phyloP scores from a whole-genome alignment of 1,140 invertebrate genomes.

The Belonocnema kinseyi region DNA sequence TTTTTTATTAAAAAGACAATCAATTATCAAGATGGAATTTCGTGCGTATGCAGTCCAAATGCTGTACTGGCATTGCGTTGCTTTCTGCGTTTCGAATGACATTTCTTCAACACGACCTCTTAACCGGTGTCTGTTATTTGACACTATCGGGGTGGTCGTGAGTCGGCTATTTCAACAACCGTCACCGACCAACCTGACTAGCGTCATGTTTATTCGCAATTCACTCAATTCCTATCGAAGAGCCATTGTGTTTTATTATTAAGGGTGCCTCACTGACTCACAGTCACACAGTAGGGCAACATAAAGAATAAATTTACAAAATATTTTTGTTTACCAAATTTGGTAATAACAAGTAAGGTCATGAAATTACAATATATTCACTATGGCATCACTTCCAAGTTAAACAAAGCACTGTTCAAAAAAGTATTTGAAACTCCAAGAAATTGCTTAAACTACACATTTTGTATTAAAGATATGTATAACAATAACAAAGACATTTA shows the following conservation, averaged over 20 bases:
- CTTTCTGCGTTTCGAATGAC: slow-evolving; percentile 20
- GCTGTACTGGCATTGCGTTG: slow-evolving; percentile 15
- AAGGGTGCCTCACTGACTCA: not conserved
- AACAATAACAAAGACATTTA: too few species aligned
- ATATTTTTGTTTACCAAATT: too few species aligned
- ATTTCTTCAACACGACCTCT: slow-evolving; percentile 28
- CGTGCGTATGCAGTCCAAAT: not conserved
- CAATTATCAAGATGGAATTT: not conserved
- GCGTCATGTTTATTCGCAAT: slow-evolving; percentile 13
- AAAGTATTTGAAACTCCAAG: too few species aligned
- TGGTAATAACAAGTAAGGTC: too few species aligned
- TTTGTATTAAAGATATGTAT: too few species aligned
- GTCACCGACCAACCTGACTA: slow-evolving; percentile 1
- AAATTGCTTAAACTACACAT: too few species aligned
- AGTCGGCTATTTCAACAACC: not conserved
- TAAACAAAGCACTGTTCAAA: too few species aligned
- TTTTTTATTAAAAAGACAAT: not conserved
- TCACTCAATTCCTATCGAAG: not conserved
- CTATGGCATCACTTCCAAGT: too few species aligned
- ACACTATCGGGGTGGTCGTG: slow-evolving; percentile 24
- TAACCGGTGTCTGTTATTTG: slow-evolving; percentile 18
- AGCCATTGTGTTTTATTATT: not conserved
- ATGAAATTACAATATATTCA: too few species aligned
- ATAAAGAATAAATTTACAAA: too few species aligned
- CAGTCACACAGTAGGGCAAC: too few species aligned